Evolutionary conservation across 1,140 invertebrate species (phyloP), one percentile per base, ranked within the genome.

Genomic region (Drosophila lacteicornis): DNA sequence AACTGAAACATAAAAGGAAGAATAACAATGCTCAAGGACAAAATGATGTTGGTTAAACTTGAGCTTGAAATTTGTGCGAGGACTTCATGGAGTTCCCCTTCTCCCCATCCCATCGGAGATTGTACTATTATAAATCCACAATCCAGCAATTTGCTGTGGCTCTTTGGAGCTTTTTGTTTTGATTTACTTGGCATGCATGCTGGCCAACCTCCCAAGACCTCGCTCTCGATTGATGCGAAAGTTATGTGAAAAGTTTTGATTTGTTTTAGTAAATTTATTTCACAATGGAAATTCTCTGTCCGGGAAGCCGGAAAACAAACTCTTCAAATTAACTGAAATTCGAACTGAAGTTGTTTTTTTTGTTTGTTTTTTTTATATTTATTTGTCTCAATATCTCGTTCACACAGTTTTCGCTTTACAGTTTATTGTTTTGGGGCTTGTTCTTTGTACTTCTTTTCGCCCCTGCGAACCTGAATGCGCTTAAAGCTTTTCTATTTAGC

Each of bases 241-340:
- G 85, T 88, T 88, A 88, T 88, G 70, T 79, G 85, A 88, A 88
- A 88, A 88, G 78, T 88, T 88, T 88, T 88, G 85, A 88, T 88
- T 88, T 88, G 85, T 81, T 90, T 73, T 90, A 85, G 85, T 90
- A 75, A 74, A 90, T 90, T 81, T 81, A 90, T 90, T 84, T 80
- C 57, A 74, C 76, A 88, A 76, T 65, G 69, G 70, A 77, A 78
- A 75, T 57, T 66, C 69, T 43, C 25, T 42, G 38, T 33, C 19
- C 66, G 51, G 19, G 36, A 33, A 71, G 43, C 51, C 45, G 45
- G 68, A 73, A 56, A 71, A 73, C 51, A 45, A 73, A 71, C 68
- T 76, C 74, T 67, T 58, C 65, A 71, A 78, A 87, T 87, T 87
- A 87, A 88, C 84, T 88, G 67, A 83, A 78, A 75, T 75, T 75